Evolutionary conservation across 2,888 invertebrate species (phyloP).

Genomic region (Ophion ellenae): DNA sequence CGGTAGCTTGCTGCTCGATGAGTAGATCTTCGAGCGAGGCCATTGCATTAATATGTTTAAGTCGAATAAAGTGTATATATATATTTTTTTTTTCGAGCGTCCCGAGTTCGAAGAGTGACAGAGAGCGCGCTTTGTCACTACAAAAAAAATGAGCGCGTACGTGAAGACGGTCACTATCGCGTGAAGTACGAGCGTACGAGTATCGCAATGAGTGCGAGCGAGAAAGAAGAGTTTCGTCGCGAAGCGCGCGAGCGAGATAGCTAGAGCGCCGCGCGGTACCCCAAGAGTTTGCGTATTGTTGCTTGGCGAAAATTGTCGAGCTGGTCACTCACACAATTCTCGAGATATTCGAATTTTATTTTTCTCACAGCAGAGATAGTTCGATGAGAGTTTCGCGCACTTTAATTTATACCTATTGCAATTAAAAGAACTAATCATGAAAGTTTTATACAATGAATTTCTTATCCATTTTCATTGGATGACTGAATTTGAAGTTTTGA

Average conservation of each 20-base stretch:
- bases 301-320: constrained; percentile 3
- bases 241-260: constrained; percentile 9
- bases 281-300: constrained; percentile 1
- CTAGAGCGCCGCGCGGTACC: constrained; percentile 4
- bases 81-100: neutral
- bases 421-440: no score
- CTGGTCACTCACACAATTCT: neutral
- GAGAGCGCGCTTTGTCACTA: constrained; percentile 5
- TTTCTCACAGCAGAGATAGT: neutral
- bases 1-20: constrained; percentile 13
- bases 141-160: constrained; percentile 6
- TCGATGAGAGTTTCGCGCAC: constrained; percentile 13
- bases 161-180: neutral
- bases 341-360: no score
- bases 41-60: neutral
- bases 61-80: neutral
- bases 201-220: neutral
- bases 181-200: constrained; percentile 20
- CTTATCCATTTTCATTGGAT: no score
- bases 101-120: neutral
- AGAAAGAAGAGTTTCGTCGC: constrained; percentile 12
- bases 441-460: no score
- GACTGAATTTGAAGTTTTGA: no score
- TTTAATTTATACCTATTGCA: no score
- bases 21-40: constrained; percentile 10